phyloP scores from a whole-genome alignment of 2,888 invertebrate species.

The Matsumyia berberina region DNA sequence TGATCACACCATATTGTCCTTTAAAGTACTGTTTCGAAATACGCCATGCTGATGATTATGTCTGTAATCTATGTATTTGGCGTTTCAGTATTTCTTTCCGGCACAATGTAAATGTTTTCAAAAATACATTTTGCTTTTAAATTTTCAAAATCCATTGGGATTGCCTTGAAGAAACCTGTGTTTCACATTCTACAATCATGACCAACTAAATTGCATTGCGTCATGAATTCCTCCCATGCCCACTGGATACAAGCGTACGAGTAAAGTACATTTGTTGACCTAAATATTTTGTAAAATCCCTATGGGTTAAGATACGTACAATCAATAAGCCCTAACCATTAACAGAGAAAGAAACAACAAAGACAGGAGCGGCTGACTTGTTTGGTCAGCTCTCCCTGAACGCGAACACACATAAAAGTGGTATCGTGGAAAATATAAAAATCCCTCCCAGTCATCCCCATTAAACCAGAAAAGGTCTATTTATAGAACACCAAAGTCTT shows the following conservation, averaged over 20 bases:
- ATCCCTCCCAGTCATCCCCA: conserved; percentile 32
- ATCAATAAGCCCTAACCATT: conserved; percentile 31
- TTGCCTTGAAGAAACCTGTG: too few species aligned
- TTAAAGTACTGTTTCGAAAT: too few species aligned
- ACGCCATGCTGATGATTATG: too few species aligned
- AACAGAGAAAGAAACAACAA: background rate
- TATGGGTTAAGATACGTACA: conserved; percentile 11
- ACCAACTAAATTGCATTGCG: too few species aligned
- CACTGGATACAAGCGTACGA: background rate
- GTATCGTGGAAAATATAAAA: conserved; percentile 11
- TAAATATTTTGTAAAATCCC: conserved; percentile 26
- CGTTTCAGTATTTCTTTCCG: too few species aligned
- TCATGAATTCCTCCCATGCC: too few species aligned
- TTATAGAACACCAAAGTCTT: conserved; percentile 45
- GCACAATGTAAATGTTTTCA: too few species aligned
- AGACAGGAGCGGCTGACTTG: conserved; percentile 31
- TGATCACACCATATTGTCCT: too few species aligned
- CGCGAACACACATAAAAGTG: background rate
- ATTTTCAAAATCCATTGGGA: too few species aligned
- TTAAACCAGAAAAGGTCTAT: conserved; percentile 45
- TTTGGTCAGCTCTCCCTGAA: conserved; percentile 8
- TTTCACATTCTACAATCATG: too few species aligned
- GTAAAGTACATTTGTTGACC: conserved; percentile 25
- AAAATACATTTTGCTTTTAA: too few species aligned
- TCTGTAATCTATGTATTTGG: too few species aligned